Evolutionary conservation across 2,888 invertebrate species (phyloP).

Genomic region (Rhodophaea formosa): DNA sequence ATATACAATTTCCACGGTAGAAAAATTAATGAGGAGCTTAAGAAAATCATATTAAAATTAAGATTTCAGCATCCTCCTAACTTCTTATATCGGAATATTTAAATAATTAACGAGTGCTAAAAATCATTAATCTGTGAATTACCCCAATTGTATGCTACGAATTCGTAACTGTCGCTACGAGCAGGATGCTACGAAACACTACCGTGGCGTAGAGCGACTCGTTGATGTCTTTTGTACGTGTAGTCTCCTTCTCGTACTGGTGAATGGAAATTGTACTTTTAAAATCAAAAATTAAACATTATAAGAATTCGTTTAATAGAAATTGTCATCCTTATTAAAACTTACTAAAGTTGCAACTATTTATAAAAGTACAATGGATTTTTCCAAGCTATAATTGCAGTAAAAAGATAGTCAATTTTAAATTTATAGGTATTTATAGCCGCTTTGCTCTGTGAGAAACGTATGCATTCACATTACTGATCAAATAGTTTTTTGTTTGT

Average conservation of each 20-base stretch:
- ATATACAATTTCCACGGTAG: too few species aligned
- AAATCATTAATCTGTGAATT: neutral
- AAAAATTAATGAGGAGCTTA: too few species aligned
- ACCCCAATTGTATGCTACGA: neutral
- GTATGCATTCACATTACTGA: neutral
- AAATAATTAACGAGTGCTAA: neutral
- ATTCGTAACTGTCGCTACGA: too few species aligned
- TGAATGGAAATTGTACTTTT: too few species aligned
- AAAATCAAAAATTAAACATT: too few species aligned
- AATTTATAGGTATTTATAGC: neutral
- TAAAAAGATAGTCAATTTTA: neutral
- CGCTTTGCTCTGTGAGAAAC: neutral
- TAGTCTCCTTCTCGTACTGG: too few species aligned
- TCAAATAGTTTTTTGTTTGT: neutral
- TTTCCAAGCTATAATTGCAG: neutral
- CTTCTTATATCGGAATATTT: too few species aligned
- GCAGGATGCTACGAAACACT: neutral
- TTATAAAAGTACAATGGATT: neutral
- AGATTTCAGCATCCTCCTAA: too few species aligned
- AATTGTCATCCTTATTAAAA: too few species aligned
- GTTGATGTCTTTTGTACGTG: conserved; percentile 5
- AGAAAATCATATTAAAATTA: too few species aligned
- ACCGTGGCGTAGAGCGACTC: neutral
- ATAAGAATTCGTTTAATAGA: too few species aligned
- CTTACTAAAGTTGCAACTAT: too few species aligned